phyloP scores from a whole-genome alignment of 2,797 vertebrate genomes.

The Urocyon cinereoargenteus region DNA sequence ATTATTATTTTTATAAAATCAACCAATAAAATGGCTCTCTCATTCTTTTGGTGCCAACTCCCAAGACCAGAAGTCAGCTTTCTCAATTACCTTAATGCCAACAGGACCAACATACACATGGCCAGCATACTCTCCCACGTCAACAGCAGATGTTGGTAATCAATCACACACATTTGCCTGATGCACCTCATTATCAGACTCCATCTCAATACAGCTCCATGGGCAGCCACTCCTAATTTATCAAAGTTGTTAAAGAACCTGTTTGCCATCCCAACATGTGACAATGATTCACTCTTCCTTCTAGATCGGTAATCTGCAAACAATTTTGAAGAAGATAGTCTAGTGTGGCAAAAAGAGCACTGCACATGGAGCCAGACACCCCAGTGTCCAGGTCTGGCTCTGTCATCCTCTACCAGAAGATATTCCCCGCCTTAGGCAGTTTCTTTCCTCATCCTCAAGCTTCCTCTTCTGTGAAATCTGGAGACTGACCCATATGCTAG shows the following conservation, averaged over 20 bases:
- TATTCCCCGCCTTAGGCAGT: not conserved
- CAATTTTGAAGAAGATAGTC: not conserved
- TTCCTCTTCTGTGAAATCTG: not conserved
- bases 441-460: not conserved
- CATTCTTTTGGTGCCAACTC: not conserved
- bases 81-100: not conserved
- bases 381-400: not conserved
- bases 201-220: not conserved
- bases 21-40: not conserved
- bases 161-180: not conserved
- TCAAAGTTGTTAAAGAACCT: not conserved
- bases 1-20: not conserved
- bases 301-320: not conserved
- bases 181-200: not conserved
- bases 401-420: not conserved
- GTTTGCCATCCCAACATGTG: not conserved
- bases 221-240: not conserved
- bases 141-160: not conserved
- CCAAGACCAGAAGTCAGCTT: not conserved
- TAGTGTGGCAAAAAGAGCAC: not conserved
- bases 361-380: accelerated
- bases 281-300: not conserved
- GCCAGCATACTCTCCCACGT: not conserved
- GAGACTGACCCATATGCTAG: not conserved
- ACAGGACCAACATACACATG: not conserved